Percentiles rank a stretch among this genome's conserved stretches.
phyloP scores from a whole-genome alignment of 2,113 vertebrate species.

The Speoplatyrhinus poulsoni region DNA sequence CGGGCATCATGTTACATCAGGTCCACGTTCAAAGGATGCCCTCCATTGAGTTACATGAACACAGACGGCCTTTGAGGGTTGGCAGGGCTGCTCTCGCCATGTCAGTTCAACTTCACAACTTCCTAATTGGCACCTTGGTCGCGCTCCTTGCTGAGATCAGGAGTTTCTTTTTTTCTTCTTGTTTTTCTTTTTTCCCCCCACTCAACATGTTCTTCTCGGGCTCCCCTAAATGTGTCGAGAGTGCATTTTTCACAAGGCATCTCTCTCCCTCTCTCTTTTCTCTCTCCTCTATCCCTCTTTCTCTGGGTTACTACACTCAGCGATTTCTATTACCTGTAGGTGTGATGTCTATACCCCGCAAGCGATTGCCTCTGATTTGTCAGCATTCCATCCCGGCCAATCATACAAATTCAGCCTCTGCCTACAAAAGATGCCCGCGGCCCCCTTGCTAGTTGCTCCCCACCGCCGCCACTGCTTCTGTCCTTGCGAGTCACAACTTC shows the following conservation, averaged over 20 bases:
- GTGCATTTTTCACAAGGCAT: slow-evolving; percentile 73
- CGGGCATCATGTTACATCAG: slow-evolving; percentile 64
- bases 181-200: neutral
- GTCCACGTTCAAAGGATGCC: slow-evolving; percentile 30
- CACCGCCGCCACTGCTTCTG: slow-evolving; percentile 28
- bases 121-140: slow-evolving; percentile 78
- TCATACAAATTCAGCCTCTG: slow-evolving; percentile 79
- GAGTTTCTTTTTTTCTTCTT: slow-evolving; percentile 43
- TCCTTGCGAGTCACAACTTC: slow-evolving; percentile 34
- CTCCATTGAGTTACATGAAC: slow-evolving; percentile 54
- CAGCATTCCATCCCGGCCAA: slow-evolving; percentile 75
- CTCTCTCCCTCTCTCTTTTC: slow-evolving; percentile 27
- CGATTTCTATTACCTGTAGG: slow-evolving; percentile 81
- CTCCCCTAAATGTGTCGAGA: slow-evolving; percentile 77
- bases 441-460: slow-evolving; percentile 22
- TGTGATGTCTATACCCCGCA: slow-evolving; percentile 78
- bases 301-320: slow-evolving; percentile 75
- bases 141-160: slow-evolving; percentile 79
- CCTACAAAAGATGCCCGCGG: slow-evolving; percentile 69
- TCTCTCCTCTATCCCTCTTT: slow-evolving; percentile 53
- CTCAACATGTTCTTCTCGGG: slow-evolving; percentile 65
- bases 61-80: slow-evolving; percentile 60
- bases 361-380: slow-evolving; percentile 83
- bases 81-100: slow-evolving; percentile 60
- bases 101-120: slow-evolving; percentile 70